A percentile compares a stretch with the other conserved stretches of the same genome.
phyloP scores from a whole-genome alignment of 2,888 invertebrate species.

The Drosophila kambysellisi region DNA sequence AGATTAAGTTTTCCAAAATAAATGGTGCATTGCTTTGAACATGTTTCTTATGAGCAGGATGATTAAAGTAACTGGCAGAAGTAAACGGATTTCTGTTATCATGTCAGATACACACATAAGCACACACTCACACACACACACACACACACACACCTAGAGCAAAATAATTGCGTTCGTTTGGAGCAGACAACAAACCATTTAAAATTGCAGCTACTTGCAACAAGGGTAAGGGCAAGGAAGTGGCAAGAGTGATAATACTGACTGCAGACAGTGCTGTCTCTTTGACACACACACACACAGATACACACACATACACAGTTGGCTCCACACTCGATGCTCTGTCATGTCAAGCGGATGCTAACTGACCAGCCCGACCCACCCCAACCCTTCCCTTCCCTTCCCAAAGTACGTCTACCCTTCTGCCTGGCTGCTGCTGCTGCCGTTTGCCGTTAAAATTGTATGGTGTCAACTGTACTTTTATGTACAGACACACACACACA shows the following conservation, averaged over 20 bases:
- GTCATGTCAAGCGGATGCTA: constrained; percentile 64
- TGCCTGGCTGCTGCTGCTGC: constrained; percentile 50
- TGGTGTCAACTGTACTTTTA: constrained; percentile 82
- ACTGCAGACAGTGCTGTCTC: constrained; percentile 56
- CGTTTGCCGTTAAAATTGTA: constrained; percentile 73
- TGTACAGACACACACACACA: constrained; percentile 49
- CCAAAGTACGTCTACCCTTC: constrained; percentile 20
- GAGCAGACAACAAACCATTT: constrained; percentile 34
- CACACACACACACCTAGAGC: not conserved
- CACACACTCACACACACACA: not conserved
- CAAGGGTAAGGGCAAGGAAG: constrained; percentile 2
- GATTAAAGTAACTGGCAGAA: not conserved
- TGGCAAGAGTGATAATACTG: constrained; percentile 19
- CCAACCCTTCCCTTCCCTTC: not conserved
- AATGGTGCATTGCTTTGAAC: not conserved
- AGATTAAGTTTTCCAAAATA: not conserved
- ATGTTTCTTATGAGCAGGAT: not conserved
- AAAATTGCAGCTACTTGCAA: constrained; percentile 70
- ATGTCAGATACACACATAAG: not conserved
- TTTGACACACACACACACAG: constrained; percentile 39
- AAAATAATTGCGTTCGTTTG: constrained; percentile 50
- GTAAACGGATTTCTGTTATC: not conserved
- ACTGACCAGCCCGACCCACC: constrained; percentile 51
- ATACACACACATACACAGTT: constrained; percentile 13
- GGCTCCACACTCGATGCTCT: constrained; percentile 38